phyloP scores from a whole-genome alignment of 2,113 vertebrate genomes.

The Hypomesus transpacificus region DNA sequence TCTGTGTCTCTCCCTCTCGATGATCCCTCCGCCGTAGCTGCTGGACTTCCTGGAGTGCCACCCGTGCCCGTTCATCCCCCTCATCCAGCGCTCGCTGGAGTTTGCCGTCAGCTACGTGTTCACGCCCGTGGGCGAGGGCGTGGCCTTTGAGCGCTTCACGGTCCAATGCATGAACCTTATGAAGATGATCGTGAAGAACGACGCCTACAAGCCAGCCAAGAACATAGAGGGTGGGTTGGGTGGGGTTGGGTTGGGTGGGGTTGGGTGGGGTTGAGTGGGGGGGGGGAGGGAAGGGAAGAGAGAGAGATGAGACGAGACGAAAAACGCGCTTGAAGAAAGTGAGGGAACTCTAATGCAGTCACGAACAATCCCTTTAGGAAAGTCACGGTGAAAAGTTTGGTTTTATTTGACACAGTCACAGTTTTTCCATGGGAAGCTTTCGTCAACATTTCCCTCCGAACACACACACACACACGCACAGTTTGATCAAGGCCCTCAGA shows the following conservation, averaged over 20 bases:
- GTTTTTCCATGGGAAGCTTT: too few species aligned
- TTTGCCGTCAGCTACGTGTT: conserved; percentile 94
- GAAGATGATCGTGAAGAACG: conserved; percentile 97
- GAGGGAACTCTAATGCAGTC: too few species aligned
- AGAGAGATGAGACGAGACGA: too few species aligned
- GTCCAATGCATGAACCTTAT: conserved; percentile 99
- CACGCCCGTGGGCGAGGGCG: conserved; percentile 87
- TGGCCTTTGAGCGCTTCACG: conserved; percentile 79
- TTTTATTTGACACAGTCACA: too few species aligned
- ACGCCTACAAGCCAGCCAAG: conserved; percentile 94
- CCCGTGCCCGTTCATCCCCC: conserved; percentile 87
- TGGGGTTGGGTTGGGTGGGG: background rate
- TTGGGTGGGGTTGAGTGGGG: too few species aligned
- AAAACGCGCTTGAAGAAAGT: too few species aligned
- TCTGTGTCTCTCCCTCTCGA: conserved; percentile 7
- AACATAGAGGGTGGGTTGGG: conserved; percentile 84
- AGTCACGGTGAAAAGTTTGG: too few species aligned
- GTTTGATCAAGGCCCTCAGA: too few species aligned
- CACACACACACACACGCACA: too few species aligned
- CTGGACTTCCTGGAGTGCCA: conserved; percentile 95
- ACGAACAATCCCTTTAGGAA: too few species aligned
- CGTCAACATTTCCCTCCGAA: too few species aligned
- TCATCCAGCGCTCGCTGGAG: conserved; percentile 91
- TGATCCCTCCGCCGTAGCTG: conserved; percentile 66
- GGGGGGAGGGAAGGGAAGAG: too few species aligned